These are phyloP conservation scores for Calcarius ornatus DNA, from an alignment of 2,113 vertebrate species.

Conservation along the genomic window DNA sequence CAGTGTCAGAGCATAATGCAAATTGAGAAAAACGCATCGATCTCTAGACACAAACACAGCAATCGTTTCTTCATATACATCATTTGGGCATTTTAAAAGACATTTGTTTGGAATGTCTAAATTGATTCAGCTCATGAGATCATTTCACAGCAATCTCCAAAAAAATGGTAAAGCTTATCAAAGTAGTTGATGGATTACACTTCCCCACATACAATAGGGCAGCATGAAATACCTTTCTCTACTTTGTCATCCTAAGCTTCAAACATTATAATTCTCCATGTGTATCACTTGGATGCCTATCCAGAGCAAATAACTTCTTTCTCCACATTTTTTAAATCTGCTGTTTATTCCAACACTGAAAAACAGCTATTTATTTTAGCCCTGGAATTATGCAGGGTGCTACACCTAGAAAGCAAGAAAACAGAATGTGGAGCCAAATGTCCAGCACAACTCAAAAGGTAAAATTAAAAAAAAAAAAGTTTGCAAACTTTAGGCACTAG, in stretches of 20 bases:
- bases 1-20: slow-evolving; percentile 15
- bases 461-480: neutral
- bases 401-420: slow-evolving; percentile 49
- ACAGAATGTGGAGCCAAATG: neutral
- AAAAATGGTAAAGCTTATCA: slow-evolving; percentile 24
- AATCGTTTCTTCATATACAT: slow-evolving; percentile 38
- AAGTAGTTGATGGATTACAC: slow-evolving; percentile 58
- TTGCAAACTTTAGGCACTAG: neutral
- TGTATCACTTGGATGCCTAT: neutral
- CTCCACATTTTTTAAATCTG: slow-evolving; percentile 3
- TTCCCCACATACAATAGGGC: slow-evolving; percentile 47
- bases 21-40: slow-evolving; percentile 53
- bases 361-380: slow-evolving; percentile 28
- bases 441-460: neutral
- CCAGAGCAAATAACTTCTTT: neutral
- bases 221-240: slow-evolving; percentile 64
- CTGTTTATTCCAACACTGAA: slow-evolving; percentile 40
- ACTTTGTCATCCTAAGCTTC: slow-evolving; percentile 44
- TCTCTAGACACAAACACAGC: slow-evolving; percentile 49
- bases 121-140: slow-evolving; percentile 59
- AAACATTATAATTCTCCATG: neutral
- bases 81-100: slow-evolving; percentile 47
- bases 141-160: slow-evolving; percentile 23
- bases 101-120: slow-evolving; percentile 40
- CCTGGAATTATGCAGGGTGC: neutral